Base-by-base conservation (phyloP, 2,888 invertebrate genomes). In the Catocala fraxini region DNA sequence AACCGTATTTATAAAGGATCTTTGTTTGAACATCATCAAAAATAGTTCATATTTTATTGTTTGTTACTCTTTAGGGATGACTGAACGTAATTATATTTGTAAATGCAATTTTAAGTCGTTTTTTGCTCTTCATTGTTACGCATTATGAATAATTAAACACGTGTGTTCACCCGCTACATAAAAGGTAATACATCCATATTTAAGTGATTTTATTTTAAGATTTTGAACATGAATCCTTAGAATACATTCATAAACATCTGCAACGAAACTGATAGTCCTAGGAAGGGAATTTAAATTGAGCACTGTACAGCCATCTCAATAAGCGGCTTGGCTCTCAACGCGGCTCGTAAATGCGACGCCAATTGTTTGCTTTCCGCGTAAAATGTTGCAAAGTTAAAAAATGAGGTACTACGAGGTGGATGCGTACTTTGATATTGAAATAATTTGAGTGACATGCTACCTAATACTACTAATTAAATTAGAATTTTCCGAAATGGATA, bases 291-390 rank as follows among this genome's bases (percentile, higher is more conserved):
- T 87, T 82, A 86, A 90, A 90, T 88, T 82, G 88, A 85, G 81
- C 85, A 74, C 72, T 75, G 80, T 79, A 81, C 80, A 84, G 85
- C 80, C 86, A 84, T 89, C 87, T 87, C 89, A 91, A 92, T 92
- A 91, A 92, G 90, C 89, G 86, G 88, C 88, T 91, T 92, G 90
- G 90, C 92, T 87, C 85, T 84, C 82, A 82, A 82, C 85, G 81
- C 81, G 75, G 71, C 80, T 89, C 89, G 87, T 92, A 91, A 91
- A 92, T 91, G 90, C 84, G 64, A 82, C 79, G 84, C 78, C 87
- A 88, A 89, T 92, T 90, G 90, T 91, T 90, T 88, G 87, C 90
- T 89, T 85, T 88, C 84, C 77, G 87, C 87, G 83, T 86, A 85
- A 85, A 89, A 89, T 73, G 80, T 82, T 84, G 79, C 79, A 80